Evolutionary conservation across 1,140 invertebrate species (phyloP).

Genomic region (Meloidogyne floridensis): DNA sequence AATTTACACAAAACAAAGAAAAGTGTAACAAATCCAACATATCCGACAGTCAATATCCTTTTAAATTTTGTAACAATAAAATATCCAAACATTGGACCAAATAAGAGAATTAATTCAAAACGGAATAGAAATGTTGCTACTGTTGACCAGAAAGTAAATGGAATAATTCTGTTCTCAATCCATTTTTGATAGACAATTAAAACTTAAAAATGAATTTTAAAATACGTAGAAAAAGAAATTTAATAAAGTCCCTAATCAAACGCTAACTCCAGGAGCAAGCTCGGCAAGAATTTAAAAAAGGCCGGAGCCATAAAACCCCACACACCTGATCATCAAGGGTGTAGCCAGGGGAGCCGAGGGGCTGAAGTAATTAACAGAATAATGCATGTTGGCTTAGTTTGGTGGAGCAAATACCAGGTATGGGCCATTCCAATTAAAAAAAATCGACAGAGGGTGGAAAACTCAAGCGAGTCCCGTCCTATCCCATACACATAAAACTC

Average conservation of each 20-base stretch:
- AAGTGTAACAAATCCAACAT: slow-evolving; percentile 72
- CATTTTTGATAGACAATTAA: slow-evolving; percentile 82
- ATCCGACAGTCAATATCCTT: slow-evolving; percentile 66
- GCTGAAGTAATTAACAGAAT: too few relatives aligned
- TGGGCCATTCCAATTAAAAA: too few relatives aligned
- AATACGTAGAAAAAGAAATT: not conserved
- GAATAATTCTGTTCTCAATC: slow-evolving; percentile 76
- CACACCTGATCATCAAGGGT: too few relatives aligned
- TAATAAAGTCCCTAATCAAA: not conserved
- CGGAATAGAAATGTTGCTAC: slow-evolving; percentile 87
- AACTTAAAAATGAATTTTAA: slow-evolving; percentile 73
- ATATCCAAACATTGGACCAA: slow-evolving; percentile 82
- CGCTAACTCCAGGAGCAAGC: too few relatives aligned
- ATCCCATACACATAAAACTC: too few relatives aligned
- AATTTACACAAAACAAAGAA: slow-evolving; percentile 69
- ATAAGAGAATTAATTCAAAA: slow-evolving; percentile 81
- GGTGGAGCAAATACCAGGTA: too few relatives aligned
- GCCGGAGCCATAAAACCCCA: too few relatives aligned
- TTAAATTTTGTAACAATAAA: slow-evolving; percentile 74
- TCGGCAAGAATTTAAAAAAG: too few relatives aligned
- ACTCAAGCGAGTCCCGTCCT: too few relatives aligned
- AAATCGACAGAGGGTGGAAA: too few relatives aligned
- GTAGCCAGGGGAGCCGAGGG: too few relatives aligned
- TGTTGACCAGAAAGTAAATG: slow-evolving; percentile 82
- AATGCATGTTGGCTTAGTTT: too few relatives aligned